phyloP scores from a whole-genome alignment of 2,113 vertebrate species.

The Conger conger region DNA sequence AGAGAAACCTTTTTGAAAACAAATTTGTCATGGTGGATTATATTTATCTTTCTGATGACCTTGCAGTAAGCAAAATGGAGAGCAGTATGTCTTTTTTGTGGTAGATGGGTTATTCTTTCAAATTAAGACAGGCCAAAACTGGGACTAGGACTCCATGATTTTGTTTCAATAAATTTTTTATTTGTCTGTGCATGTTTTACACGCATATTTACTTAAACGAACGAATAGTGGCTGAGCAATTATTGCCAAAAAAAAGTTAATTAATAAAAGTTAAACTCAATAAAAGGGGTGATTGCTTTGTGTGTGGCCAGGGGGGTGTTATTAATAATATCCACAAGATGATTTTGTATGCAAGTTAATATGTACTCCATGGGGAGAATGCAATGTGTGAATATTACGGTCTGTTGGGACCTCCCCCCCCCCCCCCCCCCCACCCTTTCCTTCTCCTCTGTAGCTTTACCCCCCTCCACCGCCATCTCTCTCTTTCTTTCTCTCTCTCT shows the following conservation, averaged over 20 bases:
- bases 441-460: neutral
- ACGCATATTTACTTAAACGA: neutral
- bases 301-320: too few relatives aligned
- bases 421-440: neutral
- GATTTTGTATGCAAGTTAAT: too few relatives aligned
- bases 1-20: slow-evolving; percentile 20
- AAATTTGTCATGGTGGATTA: slow-evolving; percentile 12
- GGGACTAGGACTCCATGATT: neutral
- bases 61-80: slow-evolving; percentile 15
- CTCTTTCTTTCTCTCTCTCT: neutral
- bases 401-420: neutral
- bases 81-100: neutral
- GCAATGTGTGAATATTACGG: neutral
- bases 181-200: neutral
- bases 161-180: neutral
- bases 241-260: too few relatives aligned
- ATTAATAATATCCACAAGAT: too few relatives aligned
- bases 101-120: slow-evolving; percentile 10
- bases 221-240: too few relatives aligned
- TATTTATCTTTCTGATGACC: slow-evolving; percentile 27
- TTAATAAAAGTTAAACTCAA: too few relatives aligned
- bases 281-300: too few relatives aligned
- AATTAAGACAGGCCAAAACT: neutral
- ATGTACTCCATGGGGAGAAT: too few relatives aligned
- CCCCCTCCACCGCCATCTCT: too few relatives aligned